These are phyloP conservation scores for Ciconia maguari DNA, from an alignment of 2,113 vertebrate genomes.

Conservation along the genomic window DNA sequence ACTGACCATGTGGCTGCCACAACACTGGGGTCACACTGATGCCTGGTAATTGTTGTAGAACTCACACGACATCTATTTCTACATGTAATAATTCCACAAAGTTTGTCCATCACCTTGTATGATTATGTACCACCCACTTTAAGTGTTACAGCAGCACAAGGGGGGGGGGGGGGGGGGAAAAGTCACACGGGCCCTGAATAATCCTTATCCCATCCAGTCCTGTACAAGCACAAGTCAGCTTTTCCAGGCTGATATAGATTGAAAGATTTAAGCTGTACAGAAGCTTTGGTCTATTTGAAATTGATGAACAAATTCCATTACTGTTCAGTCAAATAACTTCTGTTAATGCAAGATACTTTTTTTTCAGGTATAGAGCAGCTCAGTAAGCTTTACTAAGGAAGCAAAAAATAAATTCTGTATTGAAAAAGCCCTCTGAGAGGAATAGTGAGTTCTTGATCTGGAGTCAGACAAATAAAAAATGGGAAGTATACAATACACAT, in stretches of 20 bases:
- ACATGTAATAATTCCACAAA: background rate
- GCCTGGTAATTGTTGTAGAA: background rate
- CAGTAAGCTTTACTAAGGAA: background rate
- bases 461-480: background rate
- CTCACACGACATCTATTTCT: background rate
- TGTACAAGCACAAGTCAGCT: background rate
- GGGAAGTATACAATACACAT: background rate
- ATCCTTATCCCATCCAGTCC: background rate
- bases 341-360: background rate
- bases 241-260: background rate
- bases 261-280: conserved; percentile 23
- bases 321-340: background rate
- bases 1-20: background rate
- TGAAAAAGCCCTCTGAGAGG: background rate
- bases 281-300: conserved; percentile 25
- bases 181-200: background rate
- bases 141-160: background rate
- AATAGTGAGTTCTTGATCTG: background rate
- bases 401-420: background rate
- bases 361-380: background rate
- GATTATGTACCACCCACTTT: background rate
- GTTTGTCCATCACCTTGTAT: background rate
- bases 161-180: fast-evolving
- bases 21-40: background rate
- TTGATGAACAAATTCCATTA: conserved; percentile 35